Evolutionary conservation across 2,888 invertebrate species (phyloP).

Genomic region (Salpingus planirostris): DNA sequence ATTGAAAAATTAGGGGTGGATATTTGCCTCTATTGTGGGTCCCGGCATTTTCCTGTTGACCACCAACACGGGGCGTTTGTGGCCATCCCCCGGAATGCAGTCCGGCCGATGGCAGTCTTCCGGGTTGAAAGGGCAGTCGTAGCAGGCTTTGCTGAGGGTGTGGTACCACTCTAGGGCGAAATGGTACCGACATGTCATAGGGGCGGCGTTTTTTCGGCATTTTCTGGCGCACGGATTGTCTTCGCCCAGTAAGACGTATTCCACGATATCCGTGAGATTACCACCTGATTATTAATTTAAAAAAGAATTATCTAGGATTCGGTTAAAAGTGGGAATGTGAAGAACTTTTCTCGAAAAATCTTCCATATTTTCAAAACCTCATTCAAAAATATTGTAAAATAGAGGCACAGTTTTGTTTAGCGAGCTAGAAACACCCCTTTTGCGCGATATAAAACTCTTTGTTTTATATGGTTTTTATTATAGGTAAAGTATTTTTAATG

Average conservation of each 20-base stretch:
- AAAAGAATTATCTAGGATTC: too few species aligned
- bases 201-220: constrained; percentile 50
- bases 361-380: too few species aligned
- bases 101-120: constrained; percentile 70
- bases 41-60: constrained; percentile 85
- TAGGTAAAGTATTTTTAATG: too few species aligned
- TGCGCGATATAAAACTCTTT: too few species aligned
- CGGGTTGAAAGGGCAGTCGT: constrained; percentile 64
- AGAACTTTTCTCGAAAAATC: too few species aligned
- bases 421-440: too few species aligned
- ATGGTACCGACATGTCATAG: constrained; percentile 62
- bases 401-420: too few species aligned
- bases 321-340: too few species aligned
- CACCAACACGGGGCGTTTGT: constrained; percentile 63
- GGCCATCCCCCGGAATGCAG: constrained; percentile 79
- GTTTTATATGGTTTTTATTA: too few species aligned
- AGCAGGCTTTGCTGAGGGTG: constrained; percentile 83
- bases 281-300: too few species aligned
- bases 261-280: constrained; percentile 16
- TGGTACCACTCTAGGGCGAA: constrained; percentile 77
- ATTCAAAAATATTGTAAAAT: too few species aligned
- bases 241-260: constrained; percentile 30
- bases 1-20: neutral
- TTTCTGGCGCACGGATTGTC: constrained; percentile 53
- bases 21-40: constrained; percentile 66